Percentiles rank a stretch among this genome's conserved stretches.
These are phyloP conservation scores for Acropora tenuis DNA, from an alignment of 64 coral and sea anemone genomes.

Conservation along the genomic window DNA sequence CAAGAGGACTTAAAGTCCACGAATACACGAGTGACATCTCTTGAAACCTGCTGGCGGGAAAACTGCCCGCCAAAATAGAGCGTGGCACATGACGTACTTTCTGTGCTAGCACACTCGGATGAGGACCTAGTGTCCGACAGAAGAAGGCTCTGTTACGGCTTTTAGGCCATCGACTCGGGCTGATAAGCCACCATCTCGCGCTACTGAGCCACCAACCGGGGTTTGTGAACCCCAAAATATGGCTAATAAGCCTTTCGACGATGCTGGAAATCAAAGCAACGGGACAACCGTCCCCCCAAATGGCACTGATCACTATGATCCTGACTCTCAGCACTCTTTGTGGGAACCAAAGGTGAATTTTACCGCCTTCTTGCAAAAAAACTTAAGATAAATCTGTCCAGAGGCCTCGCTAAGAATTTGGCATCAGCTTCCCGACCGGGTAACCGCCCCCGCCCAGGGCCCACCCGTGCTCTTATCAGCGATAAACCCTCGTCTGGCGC, in stretches of 20 bases:
- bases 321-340: not conserved
- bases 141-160: not conserved
- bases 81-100: not conserved
- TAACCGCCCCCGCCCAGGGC: not conserved
- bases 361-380: conserved; percentile 31
- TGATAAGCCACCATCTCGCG: not conserved
- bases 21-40: not conserved
- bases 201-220: not conserved
- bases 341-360: not conserved
- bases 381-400: conserved; percentile 32
- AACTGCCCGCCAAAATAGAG: not conserved
- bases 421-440: not conserved
- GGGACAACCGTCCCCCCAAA: not conserved
- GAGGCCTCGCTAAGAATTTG: conserved; percentile 59
- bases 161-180: not conserved
- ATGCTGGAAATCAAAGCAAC: not conserved
- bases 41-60: not conserved
- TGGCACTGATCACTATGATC: not conserved
- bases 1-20: not conserved
- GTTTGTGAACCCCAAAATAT: not conserved
- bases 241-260: not conserved
- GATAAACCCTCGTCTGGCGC: not conserved
- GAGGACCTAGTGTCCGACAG: not conserved
- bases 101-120: not conserved
- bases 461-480: not conserved